phyloP scores from a whole-genome alignment of 2,113 vertebrate species.

The Hemiprocne comata region DNA sequence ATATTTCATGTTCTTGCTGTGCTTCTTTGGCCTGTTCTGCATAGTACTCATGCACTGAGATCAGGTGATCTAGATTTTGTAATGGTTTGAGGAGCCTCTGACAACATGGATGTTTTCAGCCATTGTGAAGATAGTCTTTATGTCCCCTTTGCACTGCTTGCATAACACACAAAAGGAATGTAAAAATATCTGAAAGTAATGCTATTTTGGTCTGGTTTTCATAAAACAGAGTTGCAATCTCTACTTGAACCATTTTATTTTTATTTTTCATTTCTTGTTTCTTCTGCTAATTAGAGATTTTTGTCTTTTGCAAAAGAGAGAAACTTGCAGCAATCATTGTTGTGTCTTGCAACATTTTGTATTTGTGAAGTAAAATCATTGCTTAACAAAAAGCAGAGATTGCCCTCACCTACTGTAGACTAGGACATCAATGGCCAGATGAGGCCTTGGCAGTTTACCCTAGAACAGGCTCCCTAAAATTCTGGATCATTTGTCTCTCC shows the following conservation, averaged over 20 bases:
- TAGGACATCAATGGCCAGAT: constrained; percentile 3
- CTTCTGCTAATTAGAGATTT: constrained; percentile 55
- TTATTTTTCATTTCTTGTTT: constrained; percentile 27
- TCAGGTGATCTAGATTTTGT: background rate
- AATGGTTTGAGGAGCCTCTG: background rate
- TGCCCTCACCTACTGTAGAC: background rate
- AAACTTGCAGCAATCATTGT: constrained; percentile 31
- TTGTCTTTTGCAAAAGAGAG: constrained; percentile 35
- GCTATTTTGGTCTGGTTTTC: constrained; percentile 40
- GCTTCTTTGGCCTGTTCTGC: constrained; percentile 24
- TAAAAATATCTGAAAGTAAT: constrained; percentile 37
- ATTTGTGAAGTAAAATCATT: constrained; percentile 16
- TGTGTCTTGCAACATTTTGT: constrained; percentile 26
- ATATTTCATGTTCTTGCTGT: constrained; percentile 37
- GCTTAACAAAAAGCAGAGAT: constrained; percentile 39
- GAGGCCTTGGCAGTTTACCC: background rate
- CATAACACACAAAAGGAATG: background rate
- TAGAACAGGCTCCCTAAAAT: background rate
- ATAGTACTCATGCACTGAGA: background rate
- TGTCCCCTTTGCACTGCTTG: background rate
- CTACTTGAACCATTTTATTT: constrained; percentile 26
- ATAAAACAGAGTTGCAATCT: constrained; percentile 25
- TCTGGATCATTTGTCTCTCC: background rate
- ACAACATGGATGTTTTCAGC: background rate
- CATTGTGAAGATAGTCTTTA: background rate